Conservation (phyloP, 2,113 vertebrate genomes). For the Bagarius yarrelli region DNA sequence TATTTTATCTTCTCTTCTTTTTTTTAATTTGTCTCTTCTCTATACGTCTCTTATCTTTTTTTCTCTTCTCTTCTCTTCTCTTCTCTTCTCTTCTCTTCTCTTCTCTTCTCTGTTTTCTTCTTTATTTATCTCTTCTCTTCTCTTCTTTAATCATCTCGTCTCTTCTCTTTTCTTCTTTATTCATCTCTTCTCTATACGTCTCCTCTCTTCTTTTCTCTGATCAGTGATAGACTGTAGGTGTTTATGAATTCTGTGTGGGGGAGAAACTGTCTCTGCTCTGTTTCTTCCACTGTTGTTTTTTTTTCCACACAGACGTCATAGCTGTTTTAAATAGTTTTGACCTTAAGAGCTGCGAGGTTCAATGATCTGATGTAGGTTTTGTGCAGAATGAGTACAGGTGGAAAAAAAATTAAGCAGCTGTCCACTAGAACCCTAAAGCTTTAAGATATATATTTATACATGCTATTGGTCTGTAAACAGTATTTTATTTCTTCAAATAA, state of each 20-base stretch:
- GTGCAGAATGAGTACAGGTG: neutral
- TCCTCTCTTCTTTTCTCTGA: neutral
- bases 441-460: too few species aligned
- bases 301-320: neutral
- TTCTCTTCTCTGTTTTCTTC: too few species aligned
- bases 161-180: neutral
- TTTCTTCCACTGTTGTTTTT: neutral
- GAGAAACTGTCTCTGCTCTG: neutral
- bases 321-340: neutral
- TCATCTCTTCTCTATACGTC: neutral
- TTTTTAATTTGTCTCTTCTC: neutral
- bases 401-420: neutral
- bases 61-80: neutral
- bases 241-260: constrained; percentile 12
- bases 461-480: too few species aligned
- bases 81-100: neutral
- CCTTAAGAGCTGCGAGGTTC: neutral
- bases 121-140: neutral
- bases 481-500: too few species aligned
- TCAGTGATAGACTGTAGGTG: neutral
- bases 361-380: neutral
- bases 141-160: neutral
- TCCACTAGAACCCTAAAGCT: neutral
- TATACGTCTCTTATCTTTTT: too few species aligned
- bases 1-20: neutral